Evolutionary conservation across 2,797 vertebrate genomes (phyloP).

Genomic region (Loriculus beryllinus): DNA sequence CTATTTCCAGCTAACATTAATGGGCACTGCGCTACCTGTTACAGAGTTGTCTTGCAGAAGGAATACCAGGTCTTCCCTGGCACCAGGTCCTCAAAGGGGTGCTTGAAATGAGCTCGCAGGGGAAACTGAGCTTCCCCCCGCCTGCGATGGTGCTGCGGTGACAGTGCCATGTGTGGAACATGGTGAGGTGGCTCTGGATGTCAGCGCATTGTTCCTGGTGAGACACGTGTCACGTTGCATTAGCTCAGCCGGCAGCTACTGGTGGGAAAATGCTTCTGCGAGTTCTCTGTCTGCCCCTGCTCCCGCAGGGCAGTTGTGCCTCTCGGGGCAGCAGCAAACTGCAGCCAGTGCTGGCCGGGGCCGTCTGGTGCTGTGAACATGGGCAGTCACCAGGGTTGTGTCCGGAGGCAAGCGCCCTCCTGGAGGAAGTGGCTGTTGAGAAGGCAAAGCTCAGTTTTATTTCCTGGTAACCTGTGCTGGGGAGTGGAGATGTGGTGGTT

Average conservation of each 20-base stretch:
- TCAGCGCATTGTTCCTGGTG: not conserved
- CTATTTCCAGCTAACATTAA: not conserved
- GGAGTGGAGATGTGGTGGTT: not conserved
- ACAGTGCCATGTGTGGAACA: not conserved
- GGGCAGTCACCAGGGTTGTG: not conserved
- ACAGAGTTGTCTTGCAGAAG: not conserved
- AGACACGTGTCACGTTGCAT: constrained; percentile 45
- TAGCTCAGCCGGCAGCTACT: constrained; percentile 46
- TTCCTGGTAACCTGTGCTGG: not conserved
- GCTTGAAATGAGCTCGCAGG: not conserved
- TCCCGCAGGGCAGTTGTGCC: constrained; percentile 43
- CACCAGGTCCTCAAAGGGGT: not conserved
- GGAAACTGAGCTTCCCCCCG: not conserved
- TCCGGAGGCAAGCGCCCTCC: not conserved
- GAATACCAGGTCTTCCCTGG: not conserved
- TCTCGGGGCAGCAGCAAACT: not conserved
- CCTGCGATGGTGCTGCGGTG: not conserved
- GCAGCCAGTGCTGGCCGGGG: not conserved
- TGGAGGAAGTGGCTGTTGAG: not conserved
- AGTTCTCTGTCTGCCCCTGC: constrained; percentile 7
- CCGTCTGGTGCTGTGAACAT: accelerated
- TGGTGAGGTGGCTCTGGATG: constrained; percentile 41
- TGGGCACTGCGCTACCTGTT: not conserved
- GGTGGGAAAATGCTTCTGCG: constrained; percentile 40
- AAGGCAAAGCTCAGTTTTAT: constrained; percentile 12